Evolutionary conservation across 2,888 invertebrate species (phyloP).

Genomic region (Meloe dianella): DNA sequence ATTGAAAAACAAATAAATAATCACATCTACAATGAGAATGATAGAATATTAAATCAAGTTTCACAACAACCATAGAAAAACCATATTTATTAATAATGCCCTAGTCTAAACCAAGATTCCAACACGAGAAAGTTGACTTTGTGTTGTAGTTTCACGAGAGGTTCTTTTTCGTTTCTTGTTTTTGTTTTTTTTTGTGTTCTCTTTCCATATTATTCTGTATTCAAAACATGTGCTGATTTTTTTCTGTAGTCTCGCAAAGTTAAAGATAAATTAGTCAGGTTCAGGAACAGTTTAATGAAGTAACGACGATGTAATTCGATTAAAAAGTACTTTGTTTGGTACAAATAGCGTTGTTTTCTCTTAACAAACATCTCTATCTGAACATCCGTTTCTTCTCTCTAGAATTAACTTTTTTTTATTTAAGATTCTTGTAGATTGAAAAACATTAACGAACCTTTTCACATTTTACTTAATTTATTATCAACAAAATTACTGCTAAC

Average conservation of each 20-base stretch:
- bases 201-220: not conserved
- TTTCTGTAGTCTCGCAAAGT: not conserved
- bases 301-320: conserved; percentile 11
- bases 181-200: too few relatives aligned
- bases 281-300: conserved; percentile 11
- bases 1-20: not conserved
- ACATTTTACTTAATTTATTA: not conserved
- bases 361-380: not conserved
- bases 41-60: conserved; percentile 1
- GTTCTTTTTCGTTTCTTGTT: not conserved
- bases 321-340: conserved; percentile 5
- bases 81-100: not conserved
- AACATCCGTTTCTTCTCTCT: not conserved
- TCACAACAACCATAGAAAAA: not conserved
- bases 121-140: conserved; percentile 4
- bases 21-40: too few relatives aligned
- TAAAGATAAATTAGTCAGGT: conserved; percentile 10
- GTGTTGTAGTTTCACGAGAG: conserved; percentile 9
- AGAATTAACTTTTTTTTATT: not conserved
- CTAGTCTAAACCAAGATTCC: conserved; percentile 5
- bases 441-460: conserved; percentile 3
- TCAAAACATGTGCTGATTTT: conserved; percentile 4
- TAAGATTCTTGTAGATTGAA: not conserved
- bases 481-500: conserved; percentile 3
- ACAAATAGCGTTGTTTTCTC: conserved; percentile 4